Evolutionary conservation across 2,888 invertebrate genomes (phyloP), one percentile per base, ranked within the genome.

Genomic region (Zhuqinia jingwanae): DNA sequence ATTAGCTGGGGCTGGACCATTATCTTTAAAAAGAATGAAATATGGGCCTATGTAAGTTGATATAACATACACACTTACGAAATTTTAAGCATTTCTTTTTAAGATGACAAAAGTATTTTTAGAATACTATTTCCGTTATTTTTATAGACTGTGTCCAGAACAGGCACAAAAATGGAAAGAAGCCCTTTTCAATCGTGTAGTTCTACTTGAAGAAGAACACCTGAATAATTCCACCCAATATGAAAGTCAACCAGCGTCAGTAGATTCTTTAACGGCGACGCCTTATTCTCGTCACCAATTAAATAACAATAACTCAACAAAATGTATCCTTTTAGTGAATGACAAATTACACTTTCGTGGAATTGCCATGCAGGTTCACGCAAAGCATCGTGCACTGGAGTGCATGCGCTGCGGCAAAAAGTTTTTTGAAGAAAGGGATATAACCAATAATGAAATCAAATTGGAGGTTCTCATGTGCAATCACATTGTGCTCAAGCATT

Each of bases 401-500:
- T 77, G 77, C 45, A 60, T 45, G 60, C 5, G 60, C 6, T 77
- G 77, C 42, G 17, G 22, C 17, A 58, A 60, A 25, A 77, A 15
- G 22, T 60, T 15, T 20, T 56, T 42, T 22, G 77, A 58, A 20
- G 60, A 77, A 8, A 53, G 56, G 11, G 76, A 56, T 20, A 11
- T 30, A 6, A 30, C 36, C 1, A 42, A 20, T 6, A 0, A 15
- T 3, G 58, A 76, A 8, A 13, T 8, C 13, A 17, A n/a, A 0
- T 15, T 76, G 42, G 76, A 76, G 42, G 17, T 36, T 30, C 8
- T 76, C 0, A 76, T 76, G 76, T 3, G 17, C 6, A 30, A 76
- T 20, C 76, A 76, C 56, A 76, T 76, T 56, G n/a, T 76, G 2
- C 13, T 2, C 1, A 70, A 70, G 13, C 70, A 70, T 25, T 47